Evolutionary conservation across 2,888 invertebrate genomes (phyloP).

Genomic region (Dicycla oo): DNA sequence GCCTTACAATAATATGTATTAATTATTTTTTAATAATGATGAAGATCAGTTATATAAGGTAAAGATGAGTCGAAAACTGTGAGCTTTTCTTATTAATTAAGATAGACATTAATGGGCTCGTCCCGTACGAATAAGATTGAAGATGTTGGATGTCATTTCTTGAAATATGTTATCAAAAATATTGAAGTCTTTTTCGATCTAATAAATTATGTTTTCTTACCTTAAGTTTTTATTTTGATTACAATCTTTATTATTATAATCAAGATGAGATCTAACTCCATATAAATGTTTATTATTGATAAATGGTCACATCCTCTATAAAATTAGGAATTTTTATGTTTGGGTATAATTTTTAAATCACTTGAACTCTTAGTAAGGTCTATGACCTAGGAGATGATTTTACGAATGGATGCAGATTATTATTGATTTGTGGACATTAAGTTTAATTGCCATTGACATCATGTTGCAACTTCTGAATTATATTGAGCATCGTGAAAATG

Average conservation of each 20-base stretch:
- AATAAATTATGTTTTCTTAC: constrained; percentile 41
- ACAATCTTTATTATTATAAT: constrained; percentile 48
- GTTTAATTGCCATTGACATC: constrained; percentile 16
- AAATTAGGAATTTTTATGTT: constrained; percentile 61
- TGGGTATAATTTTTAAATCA: constrained; percentile 56
- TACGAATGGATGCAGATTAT: constrained; percentile 5
- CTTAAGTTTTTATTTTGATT: constrained; percentile 43
- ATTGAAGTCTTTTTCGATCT: constrained; percentile 10
- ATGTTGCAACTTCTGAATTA: constrained; percentile 9
- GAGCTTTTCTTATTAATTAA: constrained; percentile 22
- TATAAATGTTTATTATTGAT: constrained; percentile 51
- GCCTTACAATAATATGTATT: constrained; percentile 1
- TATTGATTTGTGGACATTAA: constrained; percentile 26
- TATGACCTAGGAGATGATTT: constrained; percentile 48
- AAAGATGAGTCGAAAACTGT: constrained; percentile 37
- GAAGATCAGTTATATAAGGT: background rate
- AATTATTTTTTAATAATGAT: background rate
- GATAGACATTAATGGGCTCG: constrained; percentile 15
- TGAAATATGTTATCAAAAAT: constrained; percentile 13
- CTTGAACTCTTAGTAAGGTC: constrained; percentile 55
- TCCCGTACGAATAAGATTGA: constrained; percentile 17
- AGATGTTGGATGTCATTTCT: constrained; percentile 1
- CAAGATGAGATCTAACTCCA: constrained; percentile 37
- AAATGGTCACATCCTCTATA: constrained; percentile 69
- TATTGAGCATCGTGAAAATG: background rate